Evolutionary conservation across 2,113 vertebrate species (phyloP).

Genomic region (Propithecus coquereli): DNA sequence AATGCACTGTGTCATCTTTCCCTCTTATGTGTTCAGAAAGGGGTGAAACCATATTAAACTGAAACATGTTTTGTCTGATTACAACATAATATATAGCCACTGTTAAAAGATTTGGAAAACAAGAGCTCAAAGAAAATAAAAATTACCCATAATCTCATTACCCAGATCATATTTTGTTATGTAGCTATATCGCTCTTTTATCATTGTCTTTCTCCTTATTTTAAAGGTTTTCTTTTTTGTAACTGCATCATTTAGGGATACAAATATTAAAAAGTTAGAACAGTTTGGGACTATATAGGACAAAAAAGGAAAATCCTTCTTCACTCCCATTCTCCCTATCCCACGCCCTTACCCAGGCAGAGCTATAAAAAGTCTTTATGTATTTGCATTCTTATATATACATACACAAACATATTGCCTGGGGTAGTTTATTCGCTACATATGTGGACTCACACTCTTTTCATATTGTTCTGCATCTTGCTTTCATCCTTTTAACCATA

Average conservation of each 20-base stretch:
- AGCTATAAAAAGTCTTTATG: not conserved
- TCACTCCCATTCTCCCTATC: not conserved
- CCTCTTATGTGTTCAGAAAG: not conserved
- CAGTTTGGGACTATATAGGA: not conserved
- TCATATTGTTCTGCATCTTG: not conserved
- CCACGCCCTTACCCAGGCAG: not conserved
- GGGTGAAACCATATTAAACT: not conserved
- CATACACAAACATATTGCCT: not conserved
- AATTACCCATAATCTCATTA: not conserved
- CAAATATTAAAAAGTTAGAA: not conserved
- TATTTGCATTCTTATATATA: not conserved
- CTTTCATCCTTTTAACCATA: slow-evolving; percentile 1
- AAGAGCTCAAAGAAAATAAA: not conserved
- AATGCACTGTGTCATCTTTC: not conserved
- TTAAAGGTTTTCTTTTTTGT: not conserved
- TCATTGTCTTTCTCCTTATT: not conserved
- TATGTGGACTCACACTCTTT: not conserved
- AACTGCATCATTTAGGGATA: not conserved
- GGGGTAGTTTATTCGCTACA: not conserved
- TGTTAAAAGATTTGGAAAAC: not conserved
- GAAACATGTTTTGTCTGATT: not conserved
- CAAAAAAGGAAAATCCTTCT: not conserved
- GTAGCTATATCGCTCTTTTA: not conserved
- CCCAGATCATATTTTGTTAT: not conserved
- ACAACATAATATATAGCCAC: not conserved